Conservation (phyloP, 1,140 invertebrate species). For the Chironomus striatipennis region DNA sequence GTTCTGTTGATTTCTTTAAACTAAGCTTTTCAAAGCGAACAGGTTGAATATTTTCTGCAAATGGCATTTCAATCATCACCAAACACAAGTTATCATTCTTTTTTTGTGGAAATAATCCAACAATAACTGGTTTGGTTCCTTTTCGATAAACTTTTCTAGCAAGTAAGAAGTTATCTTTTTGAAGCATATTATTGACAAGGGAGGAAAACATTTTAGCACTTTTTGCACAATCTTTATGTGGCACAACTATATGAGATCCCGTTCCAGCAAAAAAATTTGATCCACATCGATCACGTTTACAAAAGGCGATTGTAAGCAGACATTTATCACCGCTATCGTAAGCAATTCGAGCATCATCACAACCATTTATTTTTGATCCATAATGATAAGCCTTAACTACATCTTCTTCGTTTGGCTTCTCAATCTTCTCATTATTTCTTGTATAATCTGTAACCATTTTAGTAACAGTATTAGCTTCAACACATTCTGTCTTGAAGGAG, state of each 20-base stretch:
- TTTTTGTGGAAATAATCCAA: not conserved
- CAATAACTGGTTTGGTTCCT: not conserved
- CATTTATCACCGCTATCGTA: not conserved
- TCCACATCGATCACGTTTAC: not conserved
- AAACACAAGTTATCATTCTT: not conserved
- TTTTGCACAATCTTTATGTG: not conserved
- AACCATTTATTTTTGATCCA: not conserved
- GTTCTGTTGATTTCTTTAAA: not conserved
- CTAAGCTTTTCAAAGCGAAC: not conserved
- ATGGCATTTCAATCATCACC: not conserved
- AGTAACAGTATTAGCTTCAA: not conserved
- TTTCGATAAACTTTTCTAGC: conserved; percentile 10
- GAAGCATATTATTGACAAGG: not conserved
- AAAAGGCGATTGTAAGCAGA: not conserved
- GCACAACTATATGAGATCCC: not conserved
- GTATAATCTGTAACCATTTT: not conserved
- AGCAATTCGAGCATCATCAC: not conserved
- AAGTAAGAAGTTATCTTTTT: not conserved
- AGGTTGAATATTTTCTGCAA: not conserved
- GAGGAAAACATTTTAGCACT: not conserved
- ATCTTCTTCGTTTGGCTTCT: not conserved
- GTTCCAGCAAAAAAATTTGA: not conserved
- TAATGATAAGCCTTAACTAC: not conserved
- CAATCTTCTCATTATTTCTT: not conserved
- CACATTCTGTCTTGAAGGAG: not conserved